phyloP scores from a whole-genome alignment of 2,888 invertebrate genomes.

The Falcaria lacertinaria region DNA sequence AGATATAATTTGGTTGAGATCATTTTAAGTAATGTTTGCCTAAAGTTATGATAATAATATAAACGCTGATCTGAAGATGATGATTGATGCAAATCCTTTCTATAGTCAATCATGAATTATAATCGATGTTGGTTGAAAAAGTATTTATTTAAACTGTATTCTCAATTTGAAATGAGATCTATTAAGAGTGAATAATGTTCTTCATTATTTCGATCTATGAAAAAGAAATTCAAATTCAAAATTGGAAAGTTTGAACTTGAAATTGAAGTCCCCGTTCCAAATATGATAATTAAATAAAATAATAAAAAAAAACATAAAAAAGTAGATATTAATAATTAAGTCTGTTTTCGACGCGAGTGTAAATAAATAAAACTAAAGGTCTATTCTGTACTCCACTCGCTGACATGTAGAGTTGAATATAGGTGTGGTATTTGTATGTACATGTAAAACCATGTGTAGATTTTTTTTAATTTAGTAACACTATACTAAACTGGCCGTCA shows the following conservation, averaged over 20 bases:
- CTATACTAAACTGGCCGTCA: constrained; percentile 86
- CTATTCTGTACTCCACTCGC: constrained; percentile 53
- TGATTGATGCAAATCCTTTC: no score
- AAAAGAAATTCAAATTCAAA: no score
- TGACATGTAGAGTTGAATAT: constrained; percentile 35
- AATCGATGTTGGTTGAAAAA: no score
- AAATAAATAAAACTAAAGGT: constrained; percentile 5
- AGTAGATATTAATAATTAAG: neutral
- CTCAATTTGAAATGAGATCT: no score
- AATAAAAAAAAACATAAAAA: neutral
- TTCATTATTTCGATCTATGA: no score
- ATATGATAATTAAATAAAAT: no score
- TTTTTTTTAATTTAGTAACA: constrained; percentile 81
- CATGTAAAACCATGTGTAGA: constrained; percentile 80
- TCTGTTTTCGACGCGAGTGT: constrained; percentile 1
- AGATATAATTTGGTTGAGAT: neutral
- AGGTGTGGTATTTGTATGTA: constrained; percentile 63
- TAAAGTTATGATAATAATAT: no score
- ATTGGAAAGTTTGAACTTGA: neutral
- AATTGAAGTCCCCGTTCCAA: neutral
- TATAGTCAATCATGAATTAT: no score
- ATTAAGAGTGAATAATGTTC: no score
- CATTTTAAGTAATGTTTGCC: neutral
- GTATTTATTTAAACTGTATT: no score
- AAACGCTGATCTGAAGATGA: no score